These are phyloP conservation scores for Aratinga solstitialis DNA, from an alignment of 2,797 vertebrate genomes.

Conservation along the genomic window DNA sequence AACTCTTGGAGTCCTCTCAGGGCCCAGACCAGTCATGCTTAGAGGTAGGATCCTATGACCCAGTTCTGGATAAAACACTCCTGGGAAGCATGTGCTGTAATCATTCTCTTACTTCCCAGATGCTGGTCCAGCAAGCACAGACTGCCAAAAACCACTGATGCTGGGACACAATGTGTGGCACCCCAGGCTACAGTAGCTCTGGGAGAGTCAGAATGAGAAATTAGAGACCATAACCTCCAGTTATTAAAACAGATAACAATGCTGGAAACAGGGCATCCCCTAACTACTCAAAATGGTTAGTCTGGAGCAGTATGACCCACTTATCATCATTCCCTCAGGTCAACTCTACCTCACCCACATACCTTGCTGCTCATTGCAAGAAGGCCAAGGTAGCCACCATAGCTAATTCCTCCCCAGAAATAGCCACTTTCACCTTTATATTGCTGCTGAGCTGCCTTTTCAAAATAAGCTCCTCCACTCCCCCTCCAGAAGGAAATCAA, in stretches of 20 bases:
- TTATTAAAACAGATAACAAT: background rate
- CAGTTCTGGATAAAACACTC: background rate
- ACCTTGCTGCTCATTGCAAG: background rate
- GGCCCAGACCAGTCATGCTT: background rate
- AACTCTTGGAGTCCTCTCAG: background rate
- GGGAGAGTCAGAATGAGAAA: background rate
- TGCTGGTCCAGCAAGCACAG: background rate
- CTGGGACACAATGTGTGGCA: background rate
- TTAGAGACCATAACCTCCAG: background rate
- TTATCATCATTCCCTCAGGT: background rate
- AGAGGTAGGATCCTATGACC: background rate
- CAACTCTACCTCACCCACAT: background rate
- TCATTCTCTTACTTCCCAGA: background rate
- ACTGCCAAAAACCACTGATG: background rate
- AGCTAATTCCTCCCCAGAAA: background rate
- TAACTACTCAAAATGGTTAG: background rate
- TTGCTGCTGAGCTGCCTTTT: background rate
- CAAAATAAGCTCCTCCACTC: background rate
- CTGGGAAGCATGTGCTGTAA: background rate
- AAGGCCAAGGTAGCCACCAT: background rate
- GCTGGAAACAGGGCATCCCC: background rate
- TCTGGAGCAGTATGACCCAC: background rate
- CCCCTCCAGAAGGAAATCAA: background rate
- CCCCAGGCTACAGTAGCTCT: background rate
- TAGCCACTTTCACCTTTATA: background rate